Conservation (phyloP, 2,797 vertebrate genomes). For the Simalia tracyae region DNA sequence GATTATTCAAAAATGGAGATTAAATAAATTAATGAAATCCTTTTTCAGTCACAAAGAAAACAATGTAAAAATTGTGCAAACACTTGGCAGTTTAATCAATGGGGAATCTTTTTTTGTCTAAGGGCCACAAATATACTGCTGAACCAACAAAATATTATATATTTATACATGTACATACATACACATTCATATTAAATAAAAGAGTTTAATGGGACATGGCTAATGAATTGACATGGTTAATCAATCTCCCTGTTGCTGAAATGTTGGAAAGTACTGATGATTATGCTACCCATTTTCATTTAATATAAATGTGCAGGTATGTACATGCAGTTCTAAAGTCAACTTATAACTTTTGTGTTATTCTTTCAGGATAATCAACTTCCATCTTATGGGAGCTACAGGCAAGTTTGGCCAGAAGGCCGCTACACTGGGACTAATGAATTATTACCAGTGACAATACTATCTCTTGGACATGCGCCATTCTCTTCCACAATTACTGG, state of each 20-base stretch:
- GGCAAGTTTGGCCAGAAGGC: neutral
- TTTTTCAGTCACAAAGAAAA: slow-evolving; percentile 1
- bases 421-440: neutral
- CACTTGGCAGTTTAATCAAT: accelerated
- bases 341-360: neutral
- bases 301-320: too few relatives aligned
- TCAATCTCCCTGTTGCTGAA: too few relatives aligned
- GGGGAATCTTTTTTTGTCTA: slow-evolving; percentile 10
- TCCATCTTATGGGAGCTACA: neutral
- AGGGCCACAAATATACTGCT: neutral
- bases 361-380: neutral
- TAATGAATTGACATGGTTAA: too few relatives aligned
- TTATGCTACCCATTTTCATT: too few relatives aligned
- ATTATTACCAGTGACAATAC: neutral
- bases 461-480: neutral
- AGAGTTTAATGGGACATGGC: too few relatives aligned
- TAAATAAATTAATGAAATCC: neutral
- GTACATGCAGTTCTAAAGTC: too few relatives aligned
- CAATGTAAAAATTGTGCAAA: neutral
- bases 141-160: neutral
- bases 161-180: neutral
- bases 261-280: too few relatives aligned
- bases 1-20: neutral
- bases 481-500: neutral
- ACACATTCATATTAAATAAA: too few relatives aligned